Evolutionary conservation across 2,888 invertebrate genomes (phyloP).

Genomic region (Rhingia rostrata): DNA sequence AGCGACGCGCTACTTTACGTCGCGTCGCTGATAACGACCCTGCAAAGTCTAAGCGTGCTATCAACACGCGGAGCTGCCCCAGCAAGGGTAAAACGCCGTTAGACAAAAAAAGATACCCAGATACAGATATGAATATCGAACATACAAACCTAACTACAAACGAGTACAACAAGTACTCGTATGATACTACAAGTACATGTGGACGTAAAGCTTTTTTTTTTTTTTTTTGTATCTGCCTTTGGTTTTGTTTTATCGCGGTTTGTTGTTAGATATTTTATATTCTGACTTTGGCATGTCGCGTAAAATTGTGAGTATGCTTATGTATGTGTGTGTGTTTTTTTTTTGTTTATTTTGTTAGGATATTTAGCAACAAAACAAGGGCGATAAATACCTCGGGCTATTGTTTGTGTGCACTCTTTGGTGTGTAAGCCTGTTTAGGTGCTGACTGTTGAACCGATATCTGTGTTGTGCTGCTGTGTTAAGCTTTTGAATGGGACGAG

Average conservation of each 20-base stretch:
- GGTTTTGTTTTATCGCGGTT: slow-evolving; percentile 47
- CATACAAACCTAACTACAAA: slow-evolving; percentile 4
- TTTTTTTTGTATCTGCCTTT: slow-evolving; percentile 8
- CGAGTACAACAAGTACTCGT: background rate
- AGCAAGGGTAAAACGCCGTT: slow-evolving; percentile 49
- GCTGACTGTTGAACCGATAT: slow-evolving; percentile 26
- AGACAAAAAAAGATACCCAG: slow-evolving; percentile 54
- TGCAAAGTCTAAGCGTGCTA: slow-evolving; percentile 26
- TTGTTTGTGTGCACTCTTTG: slow-evolving; percentile 31
- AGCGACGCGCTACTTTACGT: slow-evolving; percentile 29
- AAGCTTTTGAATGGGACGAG: slow-evolving; percentile 12
- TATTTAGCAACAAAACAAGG: slow-evolving; percentile 48
- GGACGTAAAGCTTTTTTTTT: background rate
- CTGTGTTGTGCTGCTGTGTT: slow-evolving; percentile 26
- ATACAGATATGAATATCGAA: slow-evolving; percentile 36
- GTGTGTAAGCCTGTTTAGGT: slow-evolving; percentile 34
- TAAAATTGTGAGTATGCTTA: background rate
- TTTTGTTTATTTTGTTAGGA: slow-evolving; percentile 30
- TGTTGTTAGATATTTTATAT: slow-evolving; percentile 40
- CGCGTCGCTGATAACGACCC: slow-evolving; percentile 29
- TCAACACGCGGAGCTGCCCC: slow-evolving; percentile 43
- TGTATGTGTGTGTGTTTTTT: background rate
- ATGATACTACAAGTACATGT: background rate
- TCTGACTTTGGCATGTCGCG: slow-evolving; percentile 37
- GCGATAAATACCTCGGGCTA: slow-evolving; percentile 29